Percentiles rank a stretch among this genome's conserved stretches.
These are phyloP conservation scores for Hyposmocoma kahamanoa DNA, from an alignment of 1,140 invertebrate species.

Conservation along the genomic window DNA sequence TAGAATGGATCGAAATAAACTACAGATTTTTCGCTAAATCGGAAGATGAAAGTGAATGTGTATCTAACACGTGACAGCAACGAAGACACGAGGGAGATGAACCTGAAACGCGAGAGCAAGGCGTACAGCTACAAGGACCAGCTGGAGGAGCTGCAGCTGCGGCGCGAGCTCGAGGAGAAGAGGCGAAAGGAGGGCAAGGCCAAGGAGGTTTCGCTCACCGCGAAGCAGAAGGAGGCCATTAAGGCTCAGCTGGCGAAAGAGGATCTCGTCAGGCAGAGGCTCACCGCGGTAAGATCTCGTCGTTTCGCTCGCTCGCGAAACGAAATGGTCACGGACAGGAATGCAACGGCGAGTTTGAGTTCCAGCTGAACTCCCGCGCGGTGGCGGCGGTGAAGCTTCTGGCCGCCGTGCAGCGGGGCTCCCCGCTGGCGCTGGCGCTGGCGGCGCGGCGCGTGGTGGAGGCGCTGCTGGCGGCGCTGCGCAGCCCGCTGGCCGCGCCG, in stretches of 20 bases:
- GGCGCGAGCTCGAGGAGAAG: slow-evolving; percentile 94
- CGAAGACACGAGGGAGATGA: slow-evolving; percentile 82
- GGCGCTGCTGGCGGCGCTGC: slow-evolving; percentile 77
- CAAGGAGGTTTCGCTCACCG: slow-evolving; percentile 77
- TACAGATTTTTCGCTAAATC: no score
- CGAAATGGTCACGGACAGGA: neutral
- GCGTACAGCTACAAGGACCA: slow-evolving; percentile 98
- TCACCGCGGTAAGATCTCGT: slow-evolving; percentile 74
- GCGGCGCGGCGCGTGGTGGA: slow-evolving; percentile 78
- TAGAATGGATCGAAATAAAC: no score
- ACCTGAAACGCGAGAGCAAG: slow-evolving; percentile 97
- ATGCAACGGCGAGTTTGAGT: no score
- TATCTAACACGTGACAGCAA: no score
- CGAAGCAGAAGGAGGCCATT: slow-evolving; percentile 95
- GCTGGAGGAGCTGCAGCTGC: slow-evolving; percentile 92
- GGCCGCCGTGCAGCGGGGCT: slow-evolving; percentile 76
- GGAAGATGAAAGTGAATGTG: no score
- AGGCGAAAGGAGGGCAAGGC: slow-evolving; percentile 87
- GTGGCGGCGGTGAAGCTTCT: slow-evolving; percentile 78
- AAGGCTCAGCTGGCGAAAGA: slow-evolving; percentile 93
- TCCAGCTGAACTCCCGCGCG: slow-evolving; percentile 78
- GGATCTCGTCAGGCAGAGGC: slow-evolving; percentile 79
- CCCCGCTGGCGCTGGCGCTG: slow-evolving; percentile 76
- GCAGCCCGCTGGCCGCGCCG: slow-evolving; percentile 82
- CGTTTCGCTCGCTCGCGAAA: neutral